phyloP scores from a whole-genome alignment of 1,140 invertebrate species.

The Paramacrobiotus metropolitanus region DNA sequence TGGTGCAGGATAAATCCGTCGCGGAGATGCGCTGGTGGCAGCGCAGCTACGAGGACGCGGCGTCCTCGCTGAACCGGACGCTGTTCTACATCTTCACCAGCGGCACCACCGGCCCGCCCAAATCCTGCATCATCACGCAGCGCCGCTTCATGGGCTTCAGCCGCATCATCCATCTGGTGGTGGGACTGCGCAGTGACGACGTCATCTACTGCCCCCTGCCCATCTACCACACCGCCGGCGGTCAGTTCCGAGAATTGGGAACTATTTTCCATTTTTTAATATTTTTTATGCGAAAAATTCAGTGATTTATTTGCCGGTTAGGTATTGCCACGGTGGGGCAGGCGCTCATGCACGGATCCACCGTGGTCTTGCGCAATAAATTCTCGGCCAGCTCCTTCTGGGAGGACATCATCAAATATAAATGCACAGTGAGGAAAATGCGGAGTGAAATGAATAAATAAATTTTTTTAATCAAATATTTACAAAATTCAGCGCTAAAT shows the following conservation, averaged over 20 bases:
- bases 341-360: slow-evolving; percentile 54
- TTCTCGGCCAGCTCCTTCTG: slow-evolving; percentile 90
- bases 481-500: too few relatives aligned
- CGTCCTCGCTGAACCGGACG: too few relatives aligned
- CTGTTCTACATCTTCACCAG: slow-evolving; percentile 23
- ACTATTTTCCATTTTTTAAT: neutral
- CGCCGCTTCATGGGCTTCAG: slow-evolving; percentile 8
- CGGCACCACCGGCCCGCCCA: slow-evolving; percentile 25
- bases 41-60: too few relatives aligned
- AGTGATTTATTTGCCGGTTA: too few relatives aligned
- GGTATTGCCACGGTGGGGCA: slow-evolving; percentile 47
- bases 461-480: neutral
- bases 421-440: slow-evolving; percentile 71
- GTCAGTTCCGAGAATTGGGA: slow-evolving; percentile 23
- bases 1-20: too few relatives aligned
- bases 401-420: slow-evolving; percentile 73
- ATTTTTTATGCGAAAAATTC: too few relatives aligned
- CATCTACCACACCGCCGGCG: slow-evolving; percentile 80
- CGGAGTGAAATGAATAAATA: too few relatives aligned
- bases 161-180: slow-evolving; percentile 10
- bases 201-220: slow-evolving; percentile 32
- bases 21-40: too few relatives aligned
- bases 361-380: slow-evolving; percentile 62
- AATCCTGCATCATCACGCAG: slow-evolving; percentile 22
- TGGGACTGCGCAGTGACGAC: slow-evolving; percentile 16